Evolutionary conservation across 2,888 invertebrate genomes (phyloP).

Genomic region (Operophtera brumata): DNA sequence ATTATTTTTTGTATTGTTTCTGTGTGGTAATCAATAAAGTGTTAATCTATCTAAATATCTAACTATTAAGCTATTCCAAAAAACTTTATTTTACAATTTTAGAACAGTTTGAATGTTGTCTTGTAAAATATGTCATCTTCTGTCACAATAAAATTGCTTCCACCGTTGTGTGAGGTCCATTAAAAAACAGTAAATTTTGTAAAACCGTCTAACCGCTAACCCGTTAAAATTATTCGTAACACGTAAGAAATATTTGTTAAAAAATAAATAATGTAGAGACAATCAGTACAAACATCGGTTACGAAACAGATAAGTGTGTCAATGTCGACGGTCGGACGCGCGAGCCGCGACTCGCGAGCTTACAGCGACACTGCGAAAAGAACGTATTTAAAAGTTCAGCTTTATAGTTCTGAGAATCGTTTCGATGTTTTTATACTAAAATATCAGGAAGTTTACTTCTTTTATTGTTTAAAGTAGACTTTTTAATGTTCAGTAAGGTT

Average conservation of each 20-base stretch:
- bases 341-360: slow-evolving; percentile 11
- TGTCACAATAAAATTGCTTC: too few species aligned
- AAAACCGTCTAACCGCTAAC: neutral
- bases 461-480: too few species aligned
- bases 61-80: too few species aligned
- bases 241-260: slow-evolving; percentile 34
- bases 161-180: neutral
- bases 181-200: slow-evolving; percentile 2
- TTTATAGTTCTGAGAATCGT: slow-evolving; percentile 4
- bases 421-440: too few species aligned
- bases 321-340: slow-evolving; percentile 57
- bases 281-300: slow-evolving; percentile 57
- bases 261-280: slow-evolving; percentile 46
- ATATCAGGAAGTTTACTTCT: too few species aligned
- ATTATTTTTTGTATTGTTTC: too few species aligned
- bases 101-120: too few species aligned
- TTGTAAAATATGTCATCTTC: too few species aligned
- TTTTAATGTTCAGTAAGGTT: too few species aligned
- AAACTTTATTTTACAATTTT: too few species aligned
- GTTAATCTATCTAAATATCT: too few species aligned
- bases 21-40: too few species aligned
- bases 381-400: slow-evolving; percentile 5
- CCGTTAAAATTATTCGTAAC: slow-evolving; percentile 7
- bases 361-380: slow-evolving; percentile 14
- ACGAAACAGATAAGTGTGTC: slow-evolving; percentile 65